A percentile compares a stretch with the other conserved stretches of the same genome.
Conservation (phyloP, 2,888 invertebrate species). For the Eucera pruinosa region DNA sequence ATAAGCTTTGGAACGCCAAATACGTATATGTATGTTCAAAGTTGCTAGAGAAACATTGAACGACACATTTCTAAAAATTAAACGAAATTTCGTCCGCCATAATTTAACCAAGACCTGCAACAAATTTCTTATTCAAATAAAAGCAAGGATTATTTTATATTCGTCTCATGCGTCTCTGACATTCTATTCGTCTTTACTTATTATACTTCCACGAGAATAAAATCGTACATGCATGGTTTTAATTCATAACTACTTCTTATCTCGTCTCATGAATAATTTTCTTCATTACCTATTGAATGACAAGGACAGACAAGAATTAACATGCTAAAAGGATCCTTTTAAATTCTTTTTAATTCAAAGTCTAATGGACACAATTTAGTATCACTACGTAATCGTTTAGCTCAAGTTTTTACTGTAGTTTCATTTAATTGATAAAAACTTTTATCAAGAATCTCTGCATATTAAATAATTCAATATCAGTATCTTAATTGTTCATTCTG, state of each 20-base stretch:
- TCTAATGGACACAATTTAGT: conserved; percentile 3
- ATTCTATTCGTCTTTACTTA: conserved; percentile 8
- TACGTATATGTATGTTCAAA: too few relatives aligned
- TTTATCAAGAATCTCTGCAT: too few relatives aligned
- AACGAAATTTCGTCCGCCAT: not conserved
- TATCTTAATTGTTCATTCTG: too few relatives aligned
- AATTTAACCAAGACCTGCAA: not conserved
- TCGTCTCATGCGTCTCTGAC: conserved; percentile 24
- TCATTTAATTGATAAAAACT: not conserved
- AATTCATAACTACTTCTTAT: conserved; percentile 24
- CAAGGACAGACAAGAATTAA: conserved; percentile 13
- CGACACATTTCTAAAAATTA: not conserved
- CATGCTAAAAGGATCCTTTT: conserved; percentile 3
- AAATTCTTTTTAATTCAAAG: not conserved
- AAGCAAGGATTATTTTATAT: conserved; percentile 20
- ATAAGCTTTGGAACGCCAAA: too few relatives aligned
- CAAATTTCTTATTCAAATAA: conserved; percentile 23
- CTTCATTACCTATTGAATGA: conserved; percentile 13
- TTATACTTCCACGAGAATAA: conserved; percentile 7
- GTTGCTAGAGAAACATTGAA: not conserved
- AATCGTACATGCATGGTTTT: conserved; percentile 10
- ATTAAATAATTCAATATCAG: too few relatives aligned
- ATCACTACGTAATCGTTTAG: not conserved
- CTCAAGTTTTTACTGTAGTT: not conserved
- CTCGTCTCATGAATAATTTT: conserved; percentile 17